A percentile compares a stretch with the other conserved stretches of the same genome.
Evolutionary conservation across 2,113 vertebrate genomes (phyloP).

Genomic region (Gulo gulo): DNA sequence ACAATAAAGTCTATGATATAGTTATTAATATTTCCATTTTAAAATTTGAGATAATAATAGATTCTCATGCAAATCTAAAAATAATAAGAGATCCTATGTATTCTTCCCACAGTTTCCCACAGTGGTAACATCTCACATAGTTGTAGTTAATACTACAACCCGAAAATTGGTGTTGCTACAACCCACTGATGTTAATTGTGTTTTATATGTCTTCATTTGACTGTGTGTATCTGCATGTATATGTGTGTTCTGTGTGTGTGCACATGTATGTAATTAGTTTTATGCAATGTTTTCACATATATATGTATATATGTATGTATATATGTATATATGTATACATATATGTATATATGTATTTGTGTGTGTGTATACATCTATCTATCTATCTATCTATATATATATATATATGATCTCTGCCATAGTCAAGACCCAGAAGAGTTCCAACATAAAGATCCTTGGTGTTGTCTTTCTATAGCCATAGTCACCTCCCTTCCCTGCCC

Average conservation of each 20-base stretch:
- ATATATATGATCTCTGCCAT: too few species aligned
- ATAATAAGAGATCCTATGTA: background rate
- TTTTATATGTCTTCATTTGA: background rate
- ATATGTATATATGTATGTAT: too few species aligned
- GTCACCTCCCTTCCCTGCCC: rapidly evolving
- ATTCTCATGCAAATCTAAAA: background rate
- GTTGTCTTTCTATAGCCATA: background rate
- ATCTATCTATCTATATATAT: background rate
- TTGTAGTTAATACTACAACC: background rate
- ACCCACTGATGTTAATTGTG: background rate
- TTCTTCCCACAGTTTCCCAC: background rate
- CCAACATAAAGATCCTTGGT: too few species aligned
- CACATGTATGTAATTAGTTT: background rate
- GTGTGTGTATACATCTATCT: too few species aligned
- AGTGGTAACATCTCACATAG: background rate
- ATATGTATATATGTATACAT: background rate
- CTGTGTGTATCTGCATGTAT: background rate
- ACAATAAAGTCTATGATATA: background rate
- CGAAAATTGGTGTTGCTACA: background rate
- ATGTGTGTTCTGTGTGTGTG: background rate
- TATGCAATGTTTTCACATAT: background rate
- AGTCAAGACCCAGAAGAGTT: background rate
- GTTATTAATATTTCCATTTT: background rate
- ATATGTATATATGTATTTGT: background rate
- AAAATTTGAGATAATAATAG: background rate